Conservation (phyloP, 2,113 vertebrate species). For the Hippocampus barbouri region DNA sequence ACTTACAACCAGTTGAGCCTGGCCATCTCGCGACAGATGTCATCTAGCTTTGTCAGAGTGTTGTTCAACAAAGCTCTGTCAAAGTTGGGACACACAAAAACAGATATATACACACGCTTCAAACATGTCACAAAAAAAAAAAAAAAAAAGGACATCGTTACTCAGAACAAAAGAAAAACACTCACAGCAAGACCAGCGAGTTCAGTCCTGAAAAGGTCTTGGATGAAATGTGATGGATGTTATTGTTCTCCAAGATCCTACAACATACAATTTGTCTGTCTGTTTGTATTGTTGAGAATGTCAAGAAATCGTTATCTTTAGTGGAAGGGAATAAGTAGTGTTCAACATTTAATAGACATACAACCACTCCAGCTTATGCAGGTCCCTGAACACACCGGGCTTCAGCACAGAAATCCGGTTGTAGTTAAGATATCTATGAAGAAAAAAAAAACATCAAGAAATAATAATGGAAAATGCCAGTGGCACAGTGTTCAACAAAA, state of each 20-base stretch:
- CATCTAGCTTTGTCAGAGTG: slow-evolving; percentile 76
- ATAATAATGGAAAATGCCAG: background rate
- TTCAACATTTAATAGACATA: slow-evolving; percentile 66
- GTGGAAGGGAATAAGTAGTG: background rate
- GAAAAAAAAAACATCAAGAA: background rate
- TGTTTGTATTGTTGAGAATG: background rate
- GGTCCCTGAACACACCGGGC: slow-evolving; percentile 86
- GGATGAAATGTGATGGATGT: slow-evolving; percentile 82
- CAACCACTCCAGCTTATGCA: slow-evolving; percentile 91
- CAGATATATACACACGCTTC: background rate
- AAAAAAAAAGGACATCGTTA: background rate
- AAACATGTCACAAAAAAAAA: background rate
- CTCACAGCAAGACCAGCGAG: slow-evolving; percentile 92
- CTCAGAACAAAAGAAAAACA: slow-evolving; percentile 34
- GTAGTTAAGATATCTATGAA: slow-evolving; percentile 83
- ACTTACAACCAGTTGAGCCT: slow-evolving; percentile 93
- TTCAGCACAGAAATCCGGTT: slow-evolving; percentile 84
- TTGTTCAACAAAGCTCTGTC: slow-evolving; percentile 88
- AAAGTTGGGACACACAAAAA: background rate
- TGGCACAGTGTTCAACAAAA: background rate
- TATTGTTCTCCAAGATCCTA: slow-evolving; percentile 94
- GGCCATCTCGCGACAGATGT: slow-evolving; percentile 87
- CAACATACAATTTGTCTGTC: background rate
- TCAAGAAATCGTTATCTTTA: background rate
- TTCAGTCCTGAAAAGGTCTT: slow-evolving; percentile 86